Evolutionary conservation across 1,140 invertebrate species (phyloP), one percentile per base, ranked within the genome.

Genomic region (Physella acuta): DNA sequence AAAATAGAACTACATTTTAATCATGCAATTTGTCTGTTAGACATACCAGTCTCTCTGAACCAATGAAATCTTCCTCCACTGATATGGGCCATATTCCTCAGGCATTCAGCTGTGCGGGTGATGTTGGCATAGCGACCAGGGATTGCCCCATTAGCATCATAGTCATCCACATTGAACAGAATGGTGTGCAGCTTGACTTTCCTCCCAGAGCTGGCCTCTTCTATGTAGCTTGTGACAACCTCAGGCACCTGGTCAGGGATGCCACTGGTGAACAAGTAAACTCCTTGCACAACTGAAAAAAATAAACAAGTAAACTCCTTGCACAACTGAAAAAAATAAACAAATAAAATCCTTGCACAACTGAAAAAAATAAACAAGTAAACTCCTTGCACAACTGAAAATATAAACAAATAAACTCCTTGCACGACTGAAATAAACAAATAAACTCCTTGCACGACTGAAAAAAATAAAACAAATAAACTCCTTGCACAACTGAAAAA

Each of bases 231-330:
- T 11, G 64, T 70, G 62, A 77, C 73, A 0, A 82, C 70, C 30
- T 85, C 83, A 26, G 78, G 71, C 2, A 77, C 68, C 70, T 86
- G 85, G 63, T 85, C 84, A 34, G 85, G 84, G 20, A 85, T 78
- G 17, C 85, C 85, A 75, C 82, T 85, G 14, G 82, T 84, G 64
- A 86, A 85, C 53, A 86, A 71, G 71, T 86, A 86, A n/a, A 85
- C 63, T 5, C 84, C 84, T 63, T 86, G 80, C 0, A 82, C 75
- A 67, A 76, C 81, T 82, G 70, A 34, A n/a, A 39, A 3, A 17
- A 34, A 59, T 16, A 33, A 55, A 16, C 11, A 16, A 55, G 26
- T 20, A 55, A 16, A 26, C 24, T 8, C 11, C 53, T 8, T 28
- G 16, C 16, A 16, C 11, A 55, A 8, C 53, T 20, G 5, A 16